phyloP scores from a whole-genome alignment of 2,888 invertebrate species.

The Galerucella pusilla region DNA sequence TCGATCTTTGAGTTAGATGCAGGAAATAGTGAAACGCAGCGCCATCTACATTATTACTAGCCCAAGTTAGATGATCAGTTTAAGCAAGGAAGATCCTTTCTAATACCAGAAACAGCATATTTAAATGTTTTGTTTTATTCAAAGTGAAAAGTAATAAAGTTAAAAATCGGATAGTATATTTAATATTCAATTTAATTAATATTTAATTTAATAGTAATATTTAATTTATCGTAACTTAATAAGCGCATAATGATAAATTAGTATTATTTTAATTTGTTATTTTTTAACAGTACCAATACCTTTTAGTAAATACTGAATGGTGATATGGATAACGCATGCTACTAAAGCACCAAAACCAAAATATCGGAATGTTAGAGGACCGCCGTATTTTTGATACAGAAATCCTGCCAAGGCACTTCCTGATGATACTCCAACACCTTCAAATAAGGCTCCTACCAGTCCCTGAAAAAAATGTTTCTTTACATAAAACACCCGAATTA shows the following conservation, averaged over 20 bases:
- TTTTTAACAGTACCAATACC: background rate
- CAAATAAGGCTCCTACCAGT: constrained; percentile 22
- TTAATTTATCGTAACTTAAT: no score
- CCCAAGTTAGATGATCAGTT: no score
- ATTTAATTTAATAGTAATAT: no score
- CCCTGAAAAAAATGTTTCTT: background rate
- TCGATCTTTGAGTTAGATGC: no score
- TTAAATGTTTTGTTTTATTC: no score
- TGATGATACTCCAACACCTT: constrained; percentile 15
- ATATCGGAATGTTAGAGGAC: constrained; percentile 21
- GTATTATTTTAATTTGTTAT: background rate
- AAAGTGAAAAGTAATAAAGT: no score
- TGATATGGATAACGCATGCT: background rate
- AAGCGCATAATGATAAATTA: background rate
- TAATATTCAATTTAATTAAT: no score
- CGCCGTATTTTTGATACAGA: constrained; percentile 15
- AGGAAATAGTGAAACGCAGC: no score
- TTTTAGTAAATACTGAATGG: constrained; percentile 11
- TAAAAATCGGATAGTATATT: no score
- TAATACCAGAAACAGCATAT: no score
- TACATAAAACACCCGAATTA: background rate
- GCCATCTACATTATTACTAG: no score
- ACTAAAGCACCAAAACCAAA: constrained; percentile 16
- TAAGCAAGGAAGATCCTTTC: no score
- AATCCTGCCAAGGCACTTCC: constrained; percentile 25